Evolutionary conservation across 2,113 vertebrate genomes (phyloP).

Genomic region (Pomatorhinus ruficollis): DNA sequence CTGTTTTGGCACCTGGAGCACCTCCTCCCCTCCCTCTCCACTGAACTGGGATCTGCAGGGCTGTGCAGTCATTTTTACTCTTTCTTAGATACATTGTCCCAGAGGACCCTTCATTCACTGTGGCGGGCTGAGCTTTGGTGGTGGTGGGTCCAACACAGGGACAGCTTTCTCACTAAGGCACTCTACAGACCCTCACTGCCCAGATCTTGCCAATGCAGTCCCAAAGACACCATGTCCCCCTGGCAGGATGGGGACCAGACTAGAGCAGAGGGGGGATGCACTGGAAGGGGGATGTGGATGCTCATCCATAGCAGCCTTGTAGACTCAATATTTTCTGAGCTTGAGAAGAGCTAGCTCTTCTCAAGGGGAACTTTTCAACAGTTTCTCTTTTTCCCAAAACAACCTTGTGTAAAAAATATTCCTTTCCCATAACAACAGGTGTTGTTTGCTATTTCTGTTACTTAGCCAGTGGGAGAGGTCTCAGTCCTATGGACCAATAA

Average conservation of each 20-base stretch:
- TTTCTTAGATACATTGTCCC: not conserved
- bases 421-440: too few species aligned
- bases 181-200: not conserved
- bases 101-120: not conserved
- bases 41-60: not conserved
- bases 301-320: not conserved
- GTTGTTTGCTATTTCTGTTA: too few species aligned
- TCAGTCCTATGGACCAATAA: too few species aligned
- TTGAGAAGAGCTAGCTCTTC: too few species aligned
- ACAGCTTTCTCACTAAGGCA: not conserved
- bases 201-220: not conserved
- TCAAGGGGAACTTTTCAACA: too few species aligned
- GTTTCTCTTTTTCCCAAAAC: too few species aligned
- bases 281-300: accelerated
- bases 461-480: too few species aligned
- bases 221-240: accelerated
- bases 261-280: not conserved
- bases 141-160: not conserved
- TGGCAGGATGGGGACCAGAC: not conserved
- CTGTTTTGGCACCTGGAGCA: not conserved
- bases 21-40: not conserved
- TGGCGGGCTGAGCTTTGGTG: not conserved
- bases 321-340: too few species aligned
- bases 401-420: too few species aligned
- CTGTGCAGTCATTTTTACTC: not conserved